Evolutionary conservation across 2,888 invertebrate genomes (phyloP).

Genomic region (Orthosia gracilis): DNA sequence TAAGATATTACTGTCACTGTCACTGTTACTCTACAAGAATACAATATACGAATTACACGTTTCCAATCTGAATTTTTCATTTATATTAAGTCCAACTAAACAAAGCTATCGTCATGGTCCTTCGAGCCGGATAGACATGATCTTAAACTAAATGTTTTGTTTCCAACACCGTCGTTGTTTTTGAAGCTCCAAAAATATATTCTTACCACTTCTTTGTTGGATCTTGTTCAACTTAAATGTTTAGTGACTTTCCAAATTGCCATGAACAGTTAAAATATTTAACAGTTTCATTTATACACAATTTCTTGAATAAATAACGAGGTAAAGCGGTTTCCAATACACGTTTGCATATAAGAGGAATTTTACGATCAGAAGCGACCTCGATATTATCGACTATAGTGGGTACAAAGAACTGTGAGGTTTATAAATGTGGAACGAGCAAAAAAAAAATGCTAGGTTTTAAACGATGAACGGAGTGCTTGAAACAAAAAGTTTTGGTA

Average conservation of each 20-base stretch:
- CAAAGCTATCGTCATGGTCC: background rate
- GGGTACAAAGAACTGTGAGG: background rate
- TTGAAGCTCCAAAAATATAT: background rate
- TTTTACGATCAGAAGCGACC: slow-evolving; percentile 25
- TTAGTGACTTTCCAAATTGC: no score
- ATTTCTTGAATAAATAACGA: slow-evolving; percentile 34
- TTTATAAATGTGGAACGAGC: background rate
- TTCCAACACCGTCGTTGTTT: no score
- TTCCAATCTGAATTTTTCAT: no score
- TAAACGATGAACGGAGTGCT: no score
- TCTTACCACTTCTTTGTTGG: background rate
- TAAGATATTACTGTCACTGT: no score
- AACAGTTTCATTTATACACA: slow-evolving; percentile 6
- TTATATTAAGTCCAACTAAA: background rate
- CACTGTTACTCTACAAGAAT: no score
- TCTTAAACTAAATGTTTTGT: no score
- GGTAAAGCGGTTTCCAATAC: slow-evolving; percentile 53
- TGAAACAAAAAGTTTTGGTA: no score
- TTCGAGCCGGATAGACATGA: no score
- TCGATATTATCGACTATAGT: slow-evolving; percentile 15
- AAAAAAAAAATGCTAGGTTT: no score
- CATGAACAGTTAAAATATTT: slow-evolving; percentile 3
- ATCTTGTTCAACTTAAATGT: background rate
- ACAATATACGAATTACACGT: no score
- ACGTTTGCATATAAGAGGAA: slow-evolving; percentile 34